Evolutionary conservation across 2,797 vertebrate genomes (phyloP).

Genomic region (Emys orbicularis): DNA sequence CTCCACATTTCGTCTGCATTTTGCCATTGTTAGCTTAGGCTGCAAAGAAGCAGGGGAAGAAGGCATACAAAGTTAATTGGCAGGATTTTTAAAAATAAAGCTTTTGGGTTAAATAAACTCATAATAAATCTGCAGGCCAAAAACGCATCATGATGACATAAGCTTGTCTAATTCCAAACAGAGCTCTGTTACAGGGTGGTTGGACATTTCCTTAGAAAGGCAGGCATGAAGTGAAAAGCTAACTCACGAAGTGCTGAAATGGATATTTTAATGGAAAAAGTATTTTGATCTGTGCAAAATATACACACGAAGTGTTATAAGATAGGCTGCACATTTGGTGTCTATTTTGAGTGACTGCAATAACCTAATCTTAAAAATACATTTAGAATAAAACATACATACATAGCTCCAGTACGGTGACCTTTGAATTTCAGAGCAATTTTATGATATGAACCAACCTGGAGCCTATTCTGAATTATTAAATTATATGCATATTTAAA

Average conservation of each 20-base stretch:
- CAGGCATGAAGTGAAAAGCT: slow-evolving; percentile 19
- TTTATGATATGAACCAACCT: background rate
- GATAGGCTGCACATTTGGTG: background rate
- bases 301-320: background rate
- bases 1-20: slow-evolving; percentile 97
- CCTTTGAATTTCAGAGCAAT: background rate
- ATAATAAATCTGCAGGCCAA: slow-evolving; percentile 20
- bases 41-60: slow-evolving; percentile 71
- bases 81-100: slow-evolving; percentile 1
- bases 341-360: background rate
- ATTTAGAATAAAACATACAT: background rate
- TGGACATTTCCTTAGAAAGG: slow-evolving; percentile 36
- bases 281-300: background rate
- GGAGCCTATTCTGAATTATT: background rate
- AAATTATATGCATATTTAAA: background rate
- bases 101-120: slow-evolving; percentile 29
- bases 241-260: slow-evolving; percentile 19
- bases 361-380: background rate
- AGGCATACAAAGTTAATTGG: background rate
- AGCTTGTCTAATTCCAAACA: slow-evolving; percentile 35
- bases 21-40: slow-evolving; percentile 99
- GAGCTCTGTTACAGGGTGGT: background rate
- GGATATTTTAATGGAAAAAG: background rate
- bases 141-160: background rate
- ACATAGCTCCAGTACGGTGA: background rate